Evolutionary conservation across 2,113 vertebrate genomes (phyloP), one percentile per base, ranked within the genome.

Genomic region (Cygnus buccinator): DNA sequence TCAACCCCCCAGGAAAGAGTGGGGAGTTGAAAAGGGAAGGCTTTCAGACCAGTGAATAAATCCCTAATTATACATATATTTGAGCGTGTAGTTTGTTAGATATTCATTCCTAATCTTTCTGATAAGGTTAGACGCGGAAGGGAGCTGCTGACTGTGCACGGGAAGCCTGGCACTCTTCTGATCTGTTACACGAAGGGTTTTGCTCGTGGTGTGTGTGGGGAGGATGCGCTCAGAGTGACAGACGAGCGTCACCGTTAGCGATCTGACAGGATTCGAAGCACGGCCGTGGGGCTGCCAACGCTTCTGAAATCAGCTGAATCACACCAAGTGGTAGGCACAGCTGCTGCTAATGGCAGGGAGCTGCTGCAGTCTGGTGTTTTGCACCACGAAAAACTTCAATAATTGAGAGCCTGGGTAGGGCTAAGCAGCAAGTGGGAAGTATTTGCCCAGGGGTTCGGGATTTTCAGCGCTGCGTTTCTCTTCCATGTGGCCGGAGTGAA

Each of bases 131-230:
- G 28, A 29, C 1, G 4, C 19, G 46, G 19, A 28, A 20, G 75
- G 70, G 46, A 77, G 52, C 48, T 87, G 17, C 41, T 59, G 46
- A n/a, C 29, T 1, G 0, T 52, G 11, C 41, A 75, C n/a, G 31
- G 44, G 62, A 57, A 74, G 29, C n/a, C 62, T 58, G 11, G 26
- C 62, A 71, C 14, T 57, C 57, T 80, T 50, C 41, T 59, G 5
- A 11, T 62, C 16, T 11, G 16, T 46, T 25, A 14, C 10, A 19
- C 71, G 41, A 41, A 6, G 5, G 3, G 33, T 44, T 78, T 78
- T 8, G 21, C 21, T 85, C 3, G 3, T 0, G 0, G 22, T 2
- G 0, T 48, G 1, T 23, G 31, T 39, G 39, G 48, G 52, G 17
- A 39, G 12, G 78, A 23, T 79, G 28, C 23, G n/a, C 57, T 31